Conservation (phyloP, 1,140 invertebrate genomes). For the Neelides sp. region DNA sequence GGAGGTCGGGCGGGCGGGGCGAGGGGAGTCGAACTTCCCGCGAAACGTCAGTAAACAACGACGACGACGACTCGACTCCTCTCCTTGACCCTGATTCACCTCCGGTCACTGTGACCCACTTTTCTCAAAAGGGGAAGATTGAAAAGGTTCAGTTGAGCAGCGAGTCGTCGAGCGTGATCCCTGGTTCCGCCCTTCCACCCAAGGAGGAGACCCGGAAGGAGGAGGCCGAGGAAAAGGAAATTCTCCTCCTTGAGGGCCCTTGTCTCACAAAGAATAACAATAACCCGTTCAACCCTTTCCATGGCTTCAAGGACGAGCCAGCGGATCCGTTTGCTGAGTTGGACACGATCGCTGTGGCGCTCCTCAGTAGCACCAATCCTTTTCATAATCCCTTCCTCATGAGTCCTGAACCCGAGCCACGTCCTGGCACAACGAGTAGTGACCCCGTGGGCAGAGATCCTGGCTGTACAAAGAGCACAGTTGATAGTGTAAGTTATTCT, state of each 20-base stretch:
- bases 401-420: constrained; percentile 5
- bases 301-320: constrained; percentile 4
- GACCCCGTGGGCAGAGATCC: constrained; percentile 7
- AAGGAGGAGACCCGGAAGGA: constrained; percentile 2
- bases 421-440: constrained; percentile 5
- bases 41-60: constrained; percentile 1
- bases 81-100: constrained; percentile 28
- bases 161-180: constrained; percentile 32
- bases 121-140: constrained; percentile 41
- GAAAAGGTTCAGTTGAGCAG: constrained; percentile 34
- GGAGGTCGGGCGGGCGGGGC: constrained; percentile 39
- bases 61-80: constrained; percentile 23
- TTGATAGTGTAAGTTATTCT: constrained; percentile 14
- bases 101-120: constrained; percentile 45
- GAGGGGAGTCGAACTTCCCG: constrained; percentile 36
- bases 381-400: constrained; percentile 31
- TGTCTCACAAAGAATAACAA: constrained; percentile 31
- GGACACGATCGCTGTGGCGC: constrained; percentile 25
- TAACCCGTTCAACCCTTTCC: constrained; percentile 36
- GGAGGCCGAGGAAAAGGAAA: not conserved
- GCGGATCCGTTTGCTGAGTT: constrained; percentile 21
- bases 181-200: constrained; percentile 19
- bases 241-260: no score
- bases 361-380: constrained; percentile 27
- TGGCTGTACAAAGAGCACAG: constrained; percentile 10